A percentile compares a stretch with the other conserved stretches of the same genome.
Evolutionary conservation across 2,888 invertebrate species (phyloP).

Genomic region (Stegana nigrithorax): DNA sequence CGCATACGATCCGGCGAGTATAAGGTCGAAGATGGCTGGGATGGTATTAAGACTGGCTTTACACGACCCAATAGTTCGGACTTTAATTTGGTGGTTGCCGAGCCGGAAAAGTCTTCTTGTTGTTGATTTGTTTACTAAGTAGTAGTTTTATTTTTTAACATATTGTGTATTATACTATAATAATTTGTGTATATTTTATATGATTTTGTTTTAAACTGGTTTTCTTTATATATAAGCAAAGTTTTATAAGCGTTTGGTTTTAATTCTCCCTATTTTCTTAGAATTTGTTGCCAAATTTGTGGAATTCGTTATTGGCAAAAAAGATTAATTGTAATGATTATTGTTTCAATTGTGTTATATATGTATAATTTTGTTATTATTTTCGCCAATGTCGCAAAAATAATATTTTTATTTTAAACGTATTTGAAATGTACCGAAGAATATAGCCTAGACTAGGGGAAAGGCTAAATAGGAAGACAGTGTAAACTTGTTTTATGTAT

Average conservation of each 20-base stretch:
- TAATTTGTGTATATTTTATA: neutral
- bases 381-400: neutral
- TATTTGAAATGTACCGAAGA: too few relatives aligned
- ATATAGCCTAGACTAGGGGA: too few relatives aligned
- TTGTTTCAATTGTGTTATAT: neutral
- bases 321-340: too few relatives aligned
- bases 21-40: slow-evolving; percentile 95
- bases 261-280: too few relatives aligned
- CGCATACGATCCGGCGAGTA: slow-evolving; percentile 93
- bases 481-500: too few relatives aligned
- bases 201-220: neutral
- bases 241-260: too few relatives aligned
- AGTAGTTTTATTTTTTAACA: slow-evolving; percentile 3
- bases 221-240: neutral
- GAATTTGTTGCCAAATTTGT: too few relatives aligned
- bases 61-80: slow-evolving; percentile 84
- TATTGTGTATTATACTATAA: slow-evolving; percentile 19
- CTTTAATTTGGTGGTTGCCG: slow-evolving; percentile 88
- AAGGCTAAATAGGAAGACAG: too few relatives aligned
- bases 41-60: slow-evolving; percentile 95
- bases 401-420: too few relatives aligned
- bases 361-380: neutral
- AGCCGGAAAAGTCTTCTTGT: slow-evolving; percentile 89
- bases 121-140: slow-evolving; percentile 73
- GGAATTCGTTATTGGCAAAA: too few relatives aligned